A percentile compares a stretch with the other conserved stretches of the same genome.
Conservation (phyloP, 2,113 vertebrate species). For the Sardina pilchardus region DNA sequence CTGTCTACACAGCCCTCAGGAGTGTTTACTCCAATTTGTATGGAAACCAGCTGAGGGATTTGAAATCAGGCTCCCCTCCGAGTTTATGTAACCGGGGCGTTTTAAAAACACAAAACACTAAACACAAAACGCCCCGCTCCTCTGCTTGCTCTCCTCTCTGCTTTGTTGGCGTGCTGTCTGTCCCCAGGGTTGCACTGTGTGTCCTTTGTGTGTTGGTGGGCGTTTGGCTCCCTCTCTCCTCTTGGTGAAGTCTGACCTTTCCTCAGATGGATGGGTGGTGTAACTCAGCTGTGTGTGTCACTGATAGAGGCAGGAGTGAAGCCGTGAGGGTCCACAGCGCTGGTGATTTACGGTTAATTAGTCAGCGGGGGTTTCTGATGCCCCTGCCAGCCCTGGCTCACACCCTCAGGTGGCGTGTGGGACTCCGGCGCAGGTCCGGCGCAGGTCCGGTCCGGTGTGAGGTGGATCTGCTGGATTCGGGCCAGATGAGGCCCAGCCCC, state of each 20-base stretch:
- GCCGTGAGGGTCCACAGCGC: too few relatives aligned
- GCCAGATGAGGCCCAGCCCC: not conserved
- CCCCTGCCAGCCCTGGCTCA: not conserved
- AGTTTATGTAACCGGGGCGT: not conserved
- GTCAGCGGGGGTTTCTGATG: not conserved
- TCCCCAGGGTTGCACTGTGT: not conserved
- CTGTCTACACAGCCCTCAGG: conserved; percentile 39
- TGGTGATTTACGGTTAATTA: not conserved
- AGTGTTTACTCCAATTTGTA: conserved; percentile 28
- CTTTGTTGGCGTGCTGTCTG: not conserved
- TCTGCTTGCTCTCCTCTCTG: not conserved
- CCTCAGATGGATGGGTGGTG: not conserved
- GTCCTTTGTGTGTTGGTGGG: not conserved
- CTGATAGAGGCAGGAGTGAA: not conserved
- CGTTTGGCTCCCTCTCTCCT: not conserved
- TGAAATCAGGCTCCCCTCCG: not conserved
- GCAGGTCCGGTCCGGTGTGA: not conserved
- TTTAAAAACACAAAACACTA: not conserved
- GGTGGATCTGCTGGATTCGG: not conserved
- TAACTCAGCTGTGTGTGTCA: not conserved
- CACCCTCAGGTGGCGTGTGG: not conserved
- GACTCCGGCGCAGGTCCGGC: too few relatives aligned
- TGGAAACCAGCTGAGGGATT: conserved; percentile 20
- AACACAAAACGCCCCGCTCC: not conserved
- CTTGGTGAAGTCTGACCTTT: not conserved